phyloP scores from a whole-genome alignment of 2,797 vertebrate genomes.

The Siniperca obscura region DNA sequence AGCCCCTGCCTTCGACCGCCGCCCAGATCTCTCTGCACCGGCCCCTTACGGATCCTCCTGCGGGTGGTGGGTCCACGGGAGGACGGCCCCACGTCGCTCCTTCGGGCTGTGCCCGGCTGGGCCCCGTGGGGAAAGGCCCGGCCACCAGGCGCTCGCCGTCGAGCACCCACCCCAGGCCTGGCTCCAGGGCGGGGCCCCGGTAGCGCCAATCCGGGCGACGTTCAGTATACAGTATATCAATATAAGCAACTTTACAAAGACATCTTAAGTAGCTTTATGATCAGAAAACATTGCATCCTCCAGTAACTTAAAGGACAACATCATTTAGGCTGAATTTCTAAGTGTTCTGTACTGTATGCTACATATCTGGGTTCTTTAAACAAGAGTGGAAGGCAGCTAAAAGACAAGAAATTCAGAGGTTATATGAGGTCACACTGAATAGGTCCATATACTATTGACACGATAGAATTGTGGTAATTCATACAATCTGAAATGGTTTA shows the following conservation, averaged over 20 bases:
- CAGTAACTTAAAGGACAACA: background rate
- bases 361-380: background rate
- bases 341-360: background rate
- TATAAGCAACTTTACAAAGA: background rate
- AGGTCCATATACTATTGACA: background rate
- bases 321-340: background rate
- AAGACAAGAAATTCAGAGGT: background rate
- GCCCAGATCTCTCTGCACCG: no score
- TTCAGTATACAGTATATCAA: background rate
- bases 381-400: background rate
- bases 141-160: no score
- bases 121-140: no score
- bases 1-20: no score
- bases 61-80: no score
- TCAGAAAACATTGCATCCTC: background rate
- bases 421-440: background rate
- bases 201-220: no score
- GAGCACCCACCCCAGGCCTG: no score
- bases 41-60: no score
- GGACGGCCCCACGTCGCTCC: no score
- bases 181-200: no score
- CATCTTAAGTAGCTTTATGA: background rate
- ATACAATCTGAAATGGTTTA: conserved; percentile 8
- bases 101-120: no score
- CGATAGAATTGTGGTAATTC: background rate